Base-by-base conservation (phyloP, 1,140 invertebrate genomes). In the Leptestheria dahalacensis region DNA sequence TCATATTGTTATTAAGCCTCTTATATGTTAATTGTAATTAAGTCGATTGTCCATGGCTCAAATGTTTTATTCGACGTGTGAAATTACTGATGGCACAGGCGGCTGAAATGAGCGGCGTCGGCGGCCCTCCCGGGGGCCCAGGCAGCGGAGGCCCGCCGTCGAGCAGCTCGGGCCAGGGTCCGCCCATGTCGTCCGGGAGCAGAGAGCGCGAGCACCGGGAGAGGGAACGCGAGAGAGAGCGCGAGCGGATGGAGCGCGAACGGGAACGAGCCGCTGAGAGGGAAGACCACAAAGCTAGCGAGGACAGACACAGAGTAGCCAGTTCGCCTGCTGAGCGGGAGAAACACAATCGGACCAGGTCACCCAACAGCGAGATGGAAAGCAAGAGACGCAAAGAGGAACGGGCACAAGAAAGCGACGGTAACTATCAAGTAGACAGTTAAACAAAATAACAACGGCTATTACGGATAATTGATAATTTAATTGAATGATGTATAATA, bases 371-470 rank as follows among this genome's bases (percentile, higher is more conserved):
- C 29, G 58, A 60, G 29, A 4, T 60, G 11, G 58, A 60, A 50
- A 23, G 28, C 21, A 60, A 60, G 23, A 48, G 58, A 23, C 58
- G 58, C 20, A 60, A 60, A 29, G 58, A 60, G 20, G 58, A 60
- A 23, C 48, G 58, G 23, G 58, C 58, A 26, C 47, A 48, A 25
- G 90, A 93, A 68, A 93, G 90, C 76, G 92, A 96, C 74, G 91
- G 33, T 41, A 41, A 41, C 6, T 15, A 41, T n/a, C n/a, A n/a
- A n/a, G n/a, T n/a, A n/a, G n/a, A n/a, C n/a, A n/a, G n/a, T n/a
- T n/a, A n/a, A n/a, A n/a, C n/a, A n/a, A n/a, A n/a, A n/a, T n/a
- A n/a, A n/a, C n/a, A n/a, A n/a, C n/a, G n/a, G n/a, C n/a, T n/a
- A n/a, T n/a, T n/a, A n/a, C n/a, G n/a, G n/a, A n/a, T n/a, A n/a